Conservation (phyloP, 2,113 vertebrate species). For the Albula glossodonta region DNA sequence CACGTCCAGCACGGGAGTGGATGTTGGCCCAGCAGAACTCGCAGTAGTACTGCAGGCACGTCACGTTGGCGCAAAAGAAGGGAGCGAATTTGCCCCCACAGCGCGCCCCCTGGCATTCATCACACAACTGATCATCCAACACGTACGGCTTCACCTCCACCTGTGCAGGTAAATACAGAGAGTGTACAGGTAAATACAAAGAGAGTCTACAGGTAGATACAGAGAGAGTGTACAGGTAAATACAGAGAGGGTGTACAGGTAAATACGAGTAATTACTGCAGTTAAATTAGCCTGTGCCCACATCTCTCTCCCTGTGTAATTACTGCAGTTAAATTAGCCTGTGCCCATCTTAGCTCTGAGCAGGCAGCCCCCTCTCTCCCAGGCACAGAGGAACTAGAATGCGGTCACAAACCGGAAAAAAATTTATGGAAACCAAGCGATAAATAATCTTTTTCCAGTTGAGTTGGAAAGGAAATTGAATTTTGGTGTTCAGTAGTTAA, state of each 20-base stretch:
- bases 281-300: no score
- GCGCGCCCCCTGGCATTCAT: conserved; percentile 95
- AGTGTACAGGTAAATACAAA: not conserved
- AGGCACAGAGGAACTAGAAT: not conserved
- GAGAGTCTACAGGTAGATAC: not conserved
- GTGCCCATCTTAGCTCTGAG: no score
- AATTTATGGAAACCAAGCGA: not conserved
- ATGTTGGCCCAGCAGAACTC: conserved; percentile 99
- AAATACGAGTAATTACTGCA: no score
- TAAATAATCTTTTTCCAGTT: not conserved
- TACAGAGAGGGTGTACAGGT: not conserved
- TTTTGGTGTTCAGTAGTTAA: not conserved
- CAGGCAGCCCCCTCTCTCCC: no score
- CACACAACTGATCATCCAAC: conserved; percentile 96
- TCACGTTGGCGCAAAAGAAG: conserved; percentile 98
- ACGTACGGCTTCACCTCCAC: conserved; percentile 99
- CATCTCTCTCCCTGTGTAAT: no score
- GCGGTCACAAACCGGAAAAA: not conserved
- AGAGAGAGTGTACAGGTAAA: not conserved
- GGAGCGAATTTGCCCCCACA: conserved; percentile 95
- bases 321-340: no score
- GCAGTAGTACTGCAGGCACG: conserved; percentile 99
- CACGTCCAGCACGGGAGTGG: conserved; percentile 94
- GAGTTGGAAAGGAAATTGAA: not conserved
- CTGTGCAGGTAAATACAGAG: conserved; percentile 57